Evolutionary conservation across 2,113 vertebrate species (phyloP).

Genomic region (Arvicanthis niloticus): DNA sequence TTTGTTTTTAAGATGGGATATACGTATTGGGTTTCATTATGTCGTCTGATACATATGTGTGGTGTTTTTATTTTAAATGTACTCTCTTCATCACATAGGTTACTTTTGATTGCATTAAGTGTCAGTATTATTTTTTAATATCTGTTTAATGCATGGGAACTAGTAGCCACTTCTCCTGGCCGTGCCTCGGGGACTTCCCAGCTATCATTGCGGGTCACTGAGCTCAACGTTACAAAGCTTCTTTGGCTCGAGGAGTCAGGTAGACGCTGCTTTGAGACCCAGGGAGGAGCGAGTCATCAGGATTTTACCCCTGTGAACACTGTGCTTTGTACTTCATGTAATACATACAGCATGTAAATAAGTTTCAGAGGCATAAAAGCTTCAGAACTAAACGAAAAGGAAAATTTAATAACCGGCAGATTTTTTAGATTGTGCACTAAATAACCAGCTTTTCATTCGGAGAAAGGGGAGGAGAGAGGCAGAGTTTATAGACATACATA

Average conservation of each 20-base stretch:
- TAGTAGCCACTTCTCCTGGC: background rate
- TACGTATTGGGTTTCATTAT: background rate
- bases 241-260: background rate
- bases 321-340: constrained; percentile 73
- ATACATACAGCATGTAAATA: constrained; percentile 79
- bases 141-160: background rate
- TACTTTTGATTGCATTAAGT: background rate
- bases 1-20: background rate
- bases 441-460: constrained; percentile 76
- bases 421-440: constrained; percentile 80
- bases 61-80: background rate
- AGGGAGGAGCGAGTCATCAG: constrained; percentile 30
- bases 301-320: constrained; percentile 51
- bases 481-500: constrained; percentile 69
- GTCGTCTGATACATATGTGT: background rate
- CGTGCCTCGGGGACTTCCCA: background rate
- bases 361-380: constrained; percentile 79
- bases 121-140: background rate
- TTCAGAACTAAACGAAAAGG: constrained; percentile 82
- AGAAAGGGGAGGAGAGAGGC: constrained; percentile 75
- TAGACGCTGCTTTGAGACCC: constrained; percentile 13
- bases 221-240: background rate
- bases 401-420: constrained; percentile 82
- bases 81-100: background rate
- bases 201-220: fast-evolving